A percentile compares a stretch with the other conserved stretches of the same genome.
These are phyloP conservation scores for Polyergus mexicanus DNA, from an alignment of 1,140 invertebrate genomes.

Conservation along the genomic window DNA sequence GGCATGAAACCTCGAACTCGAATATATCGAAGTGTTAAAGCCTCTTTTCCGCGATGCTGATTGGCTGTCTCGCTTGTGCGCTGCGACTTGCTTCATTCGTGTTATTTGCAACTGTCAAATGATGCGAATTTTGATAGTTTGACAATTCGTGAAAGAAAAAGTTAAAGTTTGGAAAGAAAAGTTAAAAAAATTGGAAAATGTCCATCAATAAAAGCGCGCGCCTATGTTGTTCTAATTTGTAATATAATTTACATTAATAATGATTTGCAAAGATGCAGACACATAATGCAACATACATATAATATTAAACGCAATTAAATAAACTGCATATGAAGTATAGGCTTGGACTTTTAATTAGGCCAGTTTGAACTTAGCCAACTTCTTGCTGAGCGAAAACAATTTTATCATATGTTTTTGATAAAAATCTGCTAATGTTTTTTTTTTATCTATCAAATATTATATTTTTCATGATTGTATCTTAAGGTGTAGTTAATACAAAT, in stretches of 20 bases:
- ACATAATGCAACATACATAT: not conserved
- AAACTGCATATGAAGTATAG: not conserved
- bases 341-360: not conserved
- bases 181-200: no score
- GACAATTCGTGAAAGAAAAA: no score
- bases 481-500: not conserved
- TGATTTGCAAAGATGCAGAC: not conserved
- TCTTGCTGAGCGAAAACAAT: not conserved
- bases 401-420: not conserved
- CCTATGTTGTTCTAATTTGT: no score
- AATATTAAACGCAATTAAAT: not conserved
- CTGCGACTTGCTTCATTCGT: no score
- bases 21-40: no score
- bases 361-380: not conserved
- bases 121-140: no score
- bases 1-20: no score
- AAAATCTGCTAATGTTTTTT: not conserved
- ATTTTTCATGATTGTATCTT: not conserved
- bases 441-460: not conserved
- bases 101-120: no score
- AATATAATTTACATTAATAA: conserved; percentile 10
- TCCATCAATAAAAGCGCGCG: no score
- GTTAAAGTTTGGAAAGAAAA: no score
- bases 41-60: no score
- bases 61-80: no score